phyloP scores from a whole-genome alignment of 2,113 vertebrate species.

The Forbesichthys agassizii region DNA sequence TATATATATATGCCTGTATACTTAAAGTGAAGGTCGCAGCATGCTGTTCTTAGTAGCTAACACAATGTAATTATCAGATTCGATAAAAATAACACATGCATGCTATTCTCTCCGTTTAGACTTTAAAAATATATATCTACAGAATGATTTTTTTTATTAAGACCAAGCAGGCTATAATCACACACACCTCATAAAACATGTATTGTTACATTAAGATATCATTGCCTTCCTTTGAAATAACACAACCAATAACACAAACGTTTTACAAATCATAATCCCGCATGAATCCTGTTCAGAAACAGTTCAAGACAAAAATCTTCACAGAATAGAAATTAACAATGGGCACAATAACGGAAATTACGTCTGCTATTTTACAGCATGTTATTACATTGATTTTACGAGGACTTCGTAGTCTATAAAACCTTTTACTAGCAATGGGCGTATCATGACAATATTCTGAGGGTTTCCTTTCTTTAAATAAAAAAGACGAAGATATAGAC shows the following conservation, averaged over 20 bases:
- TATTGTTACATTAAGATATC: constrained; percentile 98
- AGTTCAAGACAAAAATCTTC: constrained; percentile 35
- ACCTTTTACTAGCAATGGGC: constrained; percentile 74
- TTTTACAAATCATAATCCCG: constrained; percentile 64
- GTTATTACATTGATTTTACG: constrained; percentile 83
- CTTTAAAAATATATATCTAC: constrained; percentile 29
- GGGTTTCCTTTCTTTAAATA: constrained; percentile 50
- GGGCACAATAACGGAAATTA: constrained; percentile 58
- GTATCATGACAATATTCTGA: constrained; percentile 68
- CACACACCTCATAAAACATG: constrained; percentile 99
- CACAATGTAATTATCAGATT: background rate
- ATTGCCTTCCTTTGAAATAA: constrained; percentile 83
- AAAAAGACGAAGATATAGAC: constrained; percentile 51
- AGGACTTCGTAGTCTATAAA: constrained; percentile 80
- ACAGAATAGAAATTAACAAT: constrained; percentile 60
- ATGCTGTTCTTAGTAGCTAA: too few species aligned
- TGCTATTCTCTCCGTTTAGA: constrained; percentile 6
- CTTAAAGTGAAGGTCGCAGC: too few species aligned
- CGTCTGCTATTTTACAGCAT: constrained; percentile 76
- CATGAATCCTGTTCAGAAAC: constrained; percentile 48
- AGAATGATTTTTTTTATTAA: constrained; percentile 86
- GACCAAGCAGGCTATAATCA: constrained; percentile 89
- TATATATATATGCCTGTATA: too few species aligned
- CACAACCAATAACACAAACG: constrained; percentile 53
- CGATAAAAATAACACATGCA: background rate